Conservation (phyloP, 2,888 invertebrate genomes). For the Eupeodes luniger region DNA sequence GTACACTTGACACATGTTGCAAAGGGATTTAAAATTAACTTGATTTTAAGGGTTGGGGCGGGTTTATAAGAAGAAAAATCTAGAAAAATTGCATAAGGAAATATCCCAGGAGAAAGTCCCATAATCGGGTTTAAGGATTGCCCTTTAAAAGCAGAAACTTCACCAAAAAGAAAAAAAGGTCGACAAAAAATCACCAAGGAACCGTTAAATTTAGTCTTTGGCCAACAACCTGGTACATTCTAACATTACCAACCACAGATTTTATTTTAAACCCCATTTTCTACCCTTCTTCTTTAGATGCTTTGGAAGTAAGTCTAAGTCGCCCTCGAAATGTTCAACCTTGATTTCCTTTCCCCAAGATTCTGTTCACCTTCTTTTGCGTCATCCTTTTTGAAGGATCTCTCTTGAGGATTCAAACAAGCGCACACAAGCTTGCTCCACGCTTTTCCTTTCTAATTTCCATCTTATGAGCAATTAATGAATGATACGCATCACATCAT, state of each 20-base stretch:
- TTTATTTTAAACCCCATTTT: conserved; percentile 4
- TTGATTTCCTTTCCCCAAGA: conserved; percentile 18
- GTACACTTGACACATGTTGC: conserved; percentile 70
- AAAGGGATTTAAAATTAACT: conserved; percentile 58
- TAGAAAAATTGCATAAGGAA: background rate
- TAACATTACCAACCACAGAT: background rate
- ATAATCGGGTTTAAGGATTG: background rate
- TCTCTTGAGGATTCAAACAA: conserved; percentile 49
- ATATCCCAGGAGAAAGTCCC: background rate
- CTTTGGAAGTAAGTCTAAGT: background rate
- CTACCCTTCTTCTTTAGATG: background rate
- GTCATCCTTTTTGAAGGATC: conserved; percentile 10
- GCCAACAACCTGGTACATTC: background rate
- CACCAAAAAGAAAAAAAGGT: background rate
- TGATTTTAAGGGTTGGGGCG: background rate
- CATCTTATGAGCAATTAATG: conserved; percentile 72
- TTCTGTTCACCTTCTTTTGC: conserved; percentile 2
- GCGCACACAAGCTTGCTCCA: conserved; percentile 41
- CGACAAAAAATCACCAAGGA: background rate
- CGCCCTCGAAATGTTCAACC: conserved; percentile 34
- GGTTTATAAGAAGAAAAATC: background rate
- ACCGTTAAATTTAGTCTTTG: background rate
- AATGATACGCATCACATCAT: conserved; percentile 58
- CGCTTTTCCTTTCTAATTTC: conserved; percentile 54
- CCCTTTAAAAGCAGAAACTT: too few relatives aligned